These are phyloP conservation scores for Aradus depressus DNA, from an alignment of 2,888 invertebrate genomes.

Conservation along the genomic window DNA sequence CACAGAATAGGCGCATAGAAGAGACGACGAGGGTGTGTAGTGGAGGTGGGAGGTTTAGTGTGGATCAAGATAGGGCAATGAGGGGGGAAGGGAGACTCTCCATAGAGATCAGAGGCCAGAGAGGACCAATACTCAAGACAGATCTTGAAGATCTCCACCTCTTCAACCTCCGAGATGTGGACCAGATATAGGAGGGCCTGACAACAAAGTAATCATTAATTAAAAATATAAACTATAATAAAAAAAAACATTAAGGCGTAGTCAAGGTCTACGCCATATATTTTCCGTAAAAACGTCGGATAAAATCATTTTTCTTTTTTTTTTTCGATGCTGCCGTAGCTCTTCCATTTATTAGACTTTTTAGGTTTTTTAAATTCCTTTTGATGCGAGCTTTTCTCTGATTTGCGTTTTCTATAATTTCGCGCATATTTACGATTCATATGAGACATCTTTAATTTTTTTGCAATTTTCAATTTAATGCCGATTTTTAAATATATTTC, in stretches of 20 bases:
- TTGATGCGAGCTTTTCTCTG: too few species aligned
- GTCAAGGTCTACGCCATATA: too few species aligned
- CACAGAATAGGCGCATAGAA: constrained; percentile 72
- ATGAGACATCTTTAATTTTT: too few species aligned
- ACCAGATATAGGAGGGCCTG: constrained; percentile 72
- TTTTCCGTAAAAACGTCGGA: too few species aligned
- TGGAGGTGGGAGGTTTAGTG: constrained; percentile 37
- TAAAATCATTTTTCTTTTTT: too few species aligned
- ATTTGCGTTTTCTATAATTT: too few species aligned
- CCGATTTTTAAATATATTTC: too few species aligned
- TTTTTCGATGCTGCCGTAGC: too few species aligned
- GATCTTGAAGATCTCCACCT: constrained; percentile 99
- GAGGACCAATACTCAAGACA: constrained; percentile 98
- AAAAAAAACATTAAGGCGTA: background rate
- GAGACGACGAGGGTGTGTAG: constrained; percentile 44
- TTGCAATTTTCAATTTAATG: too few species aligned
- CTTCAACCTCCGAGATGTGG: constrained; percentile 93
- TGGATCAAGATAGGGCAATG: constrained; percentile 32
- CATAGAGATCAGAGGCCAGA: constrained; percentile 82
- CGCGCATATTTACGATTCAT: too few species aligned
- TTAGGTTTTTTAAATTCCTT: too few species aligned
- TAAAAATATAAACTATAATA: background rate
- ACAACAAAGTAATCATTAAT: constrained; percentile 15
- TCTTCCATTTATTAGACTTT: too few species aligned
- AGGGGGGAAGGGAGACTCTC: constrained; percentile 59